phyloP scores from a whole-genome alignment of 1,140 invertebrate species.

The Papilio polytes region DNA sequence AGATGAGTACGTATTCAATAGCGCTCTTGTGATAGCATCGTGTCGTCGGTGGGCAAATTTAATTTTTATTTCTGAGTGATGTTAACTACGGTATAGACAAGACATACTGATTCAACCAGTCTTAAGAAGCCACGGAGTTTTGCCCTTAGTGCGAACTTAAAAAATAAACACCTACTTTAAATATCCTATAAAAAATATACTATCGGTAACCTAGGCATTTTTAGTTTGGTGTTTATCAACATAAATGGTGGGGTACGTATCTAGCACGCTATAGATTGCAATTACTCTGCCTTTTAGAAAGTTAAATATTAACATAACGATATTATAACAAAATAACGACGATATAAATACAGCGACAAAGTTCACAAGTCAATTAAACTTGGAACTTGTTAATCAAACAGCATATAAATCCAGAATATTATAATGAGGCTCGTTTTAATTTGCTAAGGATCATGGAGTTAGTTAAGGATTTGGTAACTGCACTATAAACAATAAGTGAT shows the following conservation, averaged over 20 bases:
- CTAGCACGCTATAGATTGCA: not conserved
- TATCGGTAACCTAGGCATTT: not conserved
- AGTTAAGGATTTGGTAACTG: not conserved
- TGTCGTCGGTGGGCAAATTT: not conserved
- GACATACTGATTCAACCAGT: too few relatives aligned
- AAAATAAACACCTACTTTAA: not conserved
- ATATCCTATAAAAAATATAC: not conserved
- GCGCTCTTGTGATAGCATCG: not conserved
- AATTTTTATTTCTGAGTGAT: constrained; percentile 17
- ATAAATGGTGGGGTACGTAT: not conserved
- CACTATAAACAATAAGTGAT: not conserved
- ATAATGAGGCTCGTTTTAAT: constrained; percentile 3
- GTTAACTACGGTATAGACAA: not conserved
- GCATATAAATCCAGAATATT: constrained; percentile 16
- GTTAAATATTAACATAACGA: not conserved
- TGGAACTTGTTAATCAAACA: constrained; percentile 9
- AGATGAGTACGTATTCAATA: not conserved
- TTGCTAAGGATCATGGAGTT: not conserved
- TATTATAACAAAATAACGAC: not conserved
- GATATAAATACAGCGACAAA: not conserved
- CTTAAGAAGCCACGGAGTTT: not conserved
- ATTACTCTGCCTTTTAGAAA: not conserved
- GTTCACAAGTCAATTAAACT: constrained; percentile 12
- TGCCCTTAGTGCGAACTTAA: not conserved
- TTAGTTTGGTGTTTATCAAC: not conserved